Percentiles rank a stretch among this genome's conserved stretches.
These are phyloP conservation scores for Meandrusa payeni DNA, from an alignment of 2,888 invertebrate species.

Conservation along the genomic window DNA sequence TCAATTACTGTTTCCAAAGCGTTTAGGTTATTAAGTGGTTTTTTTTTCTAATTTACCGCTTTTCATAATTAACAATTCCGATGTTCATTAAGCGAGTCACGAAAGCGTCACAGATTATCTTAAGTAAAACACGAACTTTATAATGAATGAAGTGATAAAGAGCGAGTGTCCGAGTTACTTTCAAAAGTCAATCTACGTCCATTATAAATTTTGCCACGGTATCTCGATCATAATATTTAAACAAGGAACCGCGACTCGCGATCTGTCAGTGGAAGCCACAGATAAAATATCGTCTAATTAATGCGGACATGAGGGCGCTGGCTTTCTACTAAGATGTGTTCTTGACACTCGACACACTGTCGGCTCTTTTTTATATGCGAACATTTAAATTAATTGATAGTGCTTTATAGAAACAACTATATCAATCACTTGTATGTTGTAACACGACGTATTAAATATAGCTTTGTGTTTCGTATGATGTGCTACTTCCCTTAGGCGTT, in stretches of 20 bases:
- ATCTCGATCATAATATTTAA: conserved; percentile 46
- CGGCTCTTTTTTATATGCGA: conserved; percentile 47
- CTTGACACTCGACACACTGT: conserved; percentile 49
- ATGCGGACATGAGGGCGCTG: conserved; percentile 38
- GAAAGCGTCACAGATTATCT: conserved; percentile 19
- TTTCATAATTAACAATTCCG: conserved; percentile 11
- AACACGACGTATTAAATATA: conserved; percentile 18
- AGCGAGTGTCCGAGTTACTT: conserved; percentile 11
- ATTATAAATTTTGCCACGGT: conserved; percentile 45
- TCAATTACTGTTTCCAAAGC: conserved; percentile 1
- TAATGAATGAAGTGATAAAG: conserved; percentile 20
- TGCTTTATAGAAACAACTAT: conserved; percentile 51
- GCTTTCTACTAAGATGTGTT: conserved; percentile 48
- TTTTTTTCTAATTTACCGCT: conserved; percentile 9
- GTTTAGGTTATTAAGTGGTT: not conserved
- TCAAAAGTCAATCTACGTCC: conserved; percentile 28
- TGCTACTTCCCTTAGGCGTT: conserved; percentile 10
- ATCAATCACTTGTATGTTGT: conserved; percentile 47
- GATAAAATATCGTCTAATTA: conserved; percentile 57
- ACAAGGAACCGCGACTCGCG: conserved; percentile 32
- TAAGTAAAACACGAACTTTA: conserved; percentile 18
- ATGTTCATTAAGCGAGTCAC: conserved; percentile 20
- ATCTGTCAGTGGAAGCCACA: conserved; percentile 49
- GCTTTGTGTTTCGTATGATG: not conserved
- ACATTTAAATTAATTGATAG: conserved; percentile 59